phyloP scores from a whole-genome alignment of 2,888 invertebrate species.

The Orthosia gracilis region DNA sequence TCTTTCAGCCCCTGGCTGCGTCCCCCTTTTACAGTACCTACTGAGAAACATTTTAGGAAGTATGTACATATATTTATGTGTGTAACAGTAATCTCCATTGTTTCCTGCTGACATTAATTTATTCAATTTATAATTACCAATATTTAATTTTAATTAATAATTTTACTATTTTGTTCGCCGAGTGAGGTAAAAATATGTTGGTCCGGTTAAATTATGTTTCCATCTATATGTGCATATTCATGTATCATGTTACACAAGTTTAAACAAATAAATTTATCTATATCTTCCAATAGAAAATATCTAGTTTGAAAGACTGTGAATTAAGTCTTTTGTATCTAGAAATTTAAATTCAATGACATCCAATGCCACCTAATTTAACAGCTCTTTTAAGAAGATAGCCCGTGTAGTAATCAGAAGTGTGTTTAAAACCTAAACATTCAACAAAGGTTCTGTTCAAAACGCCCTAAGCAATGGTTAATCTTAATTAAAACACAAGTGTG shows the following conservation, averaged over 20 bases:
- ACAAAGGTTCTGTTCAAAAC: neutral
- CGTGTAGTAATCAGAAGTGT: neutral
- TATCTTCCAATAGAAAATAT: neutral
- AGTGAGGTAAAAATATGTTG: too few species aligned
- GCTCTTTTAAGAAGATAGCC: neutral
- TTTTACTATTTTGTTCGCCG: too few species aligned
- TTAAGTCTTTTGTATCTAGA: neutral
- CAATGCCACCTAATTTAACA: too few species aligned
- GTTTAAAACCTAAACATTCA: neutral
- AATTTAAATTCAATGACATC: neutral
- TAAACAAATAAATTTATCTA: too few species aligned
- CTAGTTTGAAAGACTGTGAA: neutral
- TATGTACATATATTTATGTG: neutral
- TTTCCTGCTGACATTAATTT: too few species aligned
- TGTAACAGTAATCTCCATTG: neutral
- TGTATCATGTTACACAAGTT: too few species aligned
- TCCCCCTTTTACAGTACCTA: too few species aligned
- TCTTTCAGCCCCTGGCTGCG: too few species aligned
- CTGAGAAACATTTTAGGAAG: neutral
- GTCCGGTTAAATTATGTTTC: too few species aligned
- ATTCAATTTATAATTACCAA: too few species aligned
- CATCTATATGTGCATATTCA: too few species aligned
- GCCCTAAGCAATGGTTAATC: neutral
- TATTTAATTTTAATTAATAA: too few species aligned
- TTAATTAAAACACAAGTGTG: slow-evolving; percentile 4